Conservation (phyloP, 1,140 invertebrate species). For the Ceratitis capitata region DNA sequence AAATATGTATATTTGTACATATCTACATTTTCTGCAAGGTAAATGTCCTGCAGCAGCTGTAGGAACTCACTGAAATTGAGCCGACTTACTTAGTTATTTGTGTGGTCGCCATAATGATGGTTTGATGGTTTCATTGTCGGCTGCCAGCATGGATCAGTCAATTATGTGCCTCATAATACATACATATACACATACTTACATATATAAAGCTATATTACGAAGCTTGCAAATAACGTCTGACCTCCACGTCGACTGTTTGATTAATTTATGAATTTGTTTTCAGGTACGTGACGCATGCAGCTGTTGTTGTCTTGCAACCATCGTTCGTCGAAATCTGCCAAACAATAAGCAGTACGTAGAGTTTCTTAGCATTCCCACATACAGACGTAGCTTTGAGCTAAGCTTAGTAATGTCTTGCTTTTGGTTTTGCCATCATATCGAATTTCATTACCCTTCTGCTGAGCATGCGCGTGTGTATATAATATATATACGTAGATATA, state of each 20-base stretch:
- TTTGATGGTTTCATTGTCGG: background rate
- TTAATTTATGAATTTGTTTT: background rate
- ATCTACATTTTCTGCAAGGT: too few relatives aligned
- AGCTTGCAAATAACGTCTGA: too few relatives aligned
- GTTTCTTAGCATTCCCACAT: background rate
- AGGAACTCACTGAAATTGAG: background rate
- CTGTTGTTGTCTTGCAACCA: background rate
- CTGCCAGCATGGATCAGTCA: background rate
- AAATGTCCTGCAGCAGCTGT: background rate
- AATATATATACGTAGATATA: background rate
- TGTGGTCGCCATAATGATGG: background rate
- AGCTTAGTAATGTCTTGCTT: background rate
- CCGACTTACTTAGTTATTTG: background rate
- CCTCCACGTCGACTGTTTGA: background rate
- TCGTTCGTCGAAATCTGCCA: background rate
- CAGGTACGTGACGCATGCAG: too few relatives aligned
- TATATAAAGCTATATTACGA: background rate
- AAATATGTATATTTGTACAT: too few relatives aligned
- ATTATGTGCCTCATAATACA: background rate
- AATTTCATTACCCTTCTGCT: background rate
- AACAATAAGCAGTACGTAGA: background rate
- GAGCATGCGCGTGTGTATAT: background rate
- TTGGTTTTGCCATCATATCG: background rate
- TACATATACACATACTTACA: too few relatives aligned
- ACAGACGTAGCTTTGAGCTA: background rate